A percentile compares a stretch with the other conserved stretches of the same genome.
Evolutionary conservation across 2,113 vertebrate genomes (phyloP).

Genomic region (Sebastes fasciatus): DNA sequence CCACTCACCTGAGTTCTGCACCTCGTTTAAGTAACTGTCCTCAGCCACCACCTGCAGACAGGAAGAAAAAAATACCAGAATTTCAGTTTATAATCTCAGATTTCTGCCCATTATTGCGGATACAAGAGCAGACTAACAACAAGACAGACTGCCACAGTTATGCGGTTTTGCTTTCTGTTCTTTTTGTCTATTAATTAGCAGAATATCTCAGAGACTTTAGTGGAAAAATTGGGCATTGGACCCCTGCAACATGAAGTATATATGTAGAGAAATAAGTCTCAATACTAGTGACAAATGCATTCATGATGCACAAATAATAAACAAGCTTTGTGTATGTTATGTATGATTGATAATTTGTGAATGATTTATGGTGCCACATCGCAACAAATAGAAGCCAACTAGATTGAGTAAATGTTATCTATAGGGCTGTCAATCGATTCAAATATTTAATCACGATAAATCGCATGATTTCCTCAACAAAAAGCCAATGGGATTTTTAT

Average conservation of each 20-base stretch:
- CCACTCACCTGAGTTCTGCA: slow-evolving; percentile 85
- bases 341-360: background rate
- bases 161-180: background rate
- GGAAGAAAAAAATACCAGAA: slow-evolving; percentile 4
- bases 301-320: background rate
- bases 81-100: background rate
- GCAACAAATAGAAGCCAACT: no score
- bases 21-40: slow-evolving; percentile 86
- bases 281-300: background rate
- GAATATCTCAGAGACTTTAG: background rate
- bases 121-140: background rate
- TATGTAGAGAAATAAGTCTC: background rate
- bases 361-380: background rate
- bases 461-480: no score
- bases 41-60: slow-evolving; percentile 81
- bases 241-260: background rate
- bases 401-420: no score
- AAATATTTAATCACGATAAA: no score
- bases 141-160: background rate
- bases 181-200: background rate
- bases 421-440: no score
- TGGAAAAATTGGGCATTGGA: background rate
- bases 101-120: background rate
- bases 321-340: background rate
- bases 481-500: no score